Evolutionary conservation across 2,888 invertebrate species (phyloP).

Genomic region (Tipula helvola): DNA sequence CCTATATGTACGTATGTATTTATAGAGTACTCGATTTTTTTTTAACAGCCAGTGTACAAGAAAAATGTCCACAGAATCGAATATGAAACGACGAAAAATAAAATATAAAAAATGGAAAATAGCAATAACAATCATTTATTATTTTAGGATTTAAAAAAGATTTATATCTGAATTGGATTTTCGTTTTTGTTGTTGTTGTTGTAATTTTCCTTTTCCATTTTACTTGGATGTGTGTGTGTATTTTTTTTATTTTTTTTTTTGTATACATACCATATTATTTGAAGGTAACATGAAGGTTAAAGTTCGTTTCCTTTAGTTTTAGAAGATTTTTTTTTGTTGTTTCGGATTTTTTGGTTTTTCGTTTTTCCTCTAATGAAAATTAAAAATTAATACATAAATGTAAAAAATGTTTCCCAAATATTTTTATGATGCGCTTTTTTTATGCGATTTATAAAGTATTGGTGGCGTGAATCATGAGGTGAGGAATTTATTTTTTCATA

Average conservation of each 20-base stretch:
- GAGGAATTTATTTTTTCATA: background rate
- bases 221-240: background rate
- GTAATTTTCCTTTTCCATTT: background rate
- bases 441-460: background rate
- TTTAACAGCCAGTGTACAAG: background rate
- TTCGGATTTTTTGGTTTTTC: background rate
- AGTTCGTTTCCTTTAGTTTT: background rate
- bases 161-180: conserved; percentile 4
- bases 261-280: background rate
- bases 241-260: background rate
- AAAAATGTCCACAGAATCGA: background rate
- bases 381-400: background rate
- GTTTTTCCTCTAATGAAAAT: background rate
- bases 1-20: background rate
- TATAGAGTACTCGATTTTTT: background rate
- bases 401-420: background rate
- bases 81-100: background rate
- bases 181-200: background rate
- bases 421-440: background rate
- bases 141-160: conserved; percentile 4
- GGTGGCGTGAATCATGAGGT: background rate
- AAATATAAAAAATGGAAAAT: background rate
- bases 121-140: background rate
- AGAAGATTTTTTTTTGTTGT: background rate
- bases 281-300: background rate